phyloP scores from a whole-genome alignment of 2,888 invertebrate species.

The Trichogramma evanescens region DNA sequence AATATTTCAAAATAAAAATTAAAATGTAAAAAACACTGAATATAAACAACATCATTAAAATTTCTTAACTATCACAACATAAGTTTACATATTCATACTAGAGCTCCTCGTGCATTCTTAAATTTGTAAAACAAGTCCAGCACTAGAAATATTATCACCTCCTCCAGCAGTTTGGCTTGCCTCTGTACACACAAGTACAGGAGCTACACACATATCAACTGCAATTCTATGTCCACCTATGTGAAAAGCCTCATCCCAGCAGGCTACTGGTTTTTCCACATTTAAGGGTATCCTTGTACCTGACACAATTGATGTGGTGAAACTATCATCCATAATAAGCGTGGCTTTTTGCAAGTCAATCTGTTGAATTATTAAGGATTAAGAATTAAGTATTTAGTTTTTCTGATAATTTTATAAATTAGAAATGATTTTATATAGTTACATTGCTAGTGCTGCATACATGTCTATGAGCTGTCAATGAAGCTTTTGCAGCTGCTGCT shows the following conservation, averaged over 20 bases:
- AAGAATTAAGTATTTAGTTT: not conserved
- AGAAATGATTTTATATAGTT: conserved; percentile 32
- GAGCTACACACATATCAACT: conserved; percentile 72
- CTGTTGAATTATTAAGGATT: conserved; percentile 28
- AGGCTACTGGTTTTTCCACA: conserved; percentile 67
- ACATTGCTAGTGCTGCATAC: conserved; percentile 66
- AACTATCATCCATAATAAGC: conserved; percentile 75
- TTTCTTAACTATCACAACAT: not conserved
- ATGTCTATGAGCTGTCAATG: conserved; percentile 74
- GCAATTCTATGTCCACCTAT: conserved; percentile 39
- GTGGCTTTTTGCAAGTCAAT: conserved; percentile 54
- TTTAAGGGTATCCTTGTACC: conserved; percentile 59
- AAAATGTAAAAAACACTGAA: not conserved
- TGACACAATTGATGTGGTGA: conserved; percentile 61
- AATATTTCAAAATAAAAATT: not conserved
- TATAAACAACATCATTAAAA: not conserved
- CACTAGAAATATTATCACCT: conserved; percentile 84
- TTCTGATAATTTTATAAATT: not conserved
- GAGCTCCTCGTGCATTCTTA: conserved; percentile 32
- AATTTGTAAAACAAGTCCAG: conserved; percentile 69
- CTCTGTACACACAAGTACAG: conserved; percentile 75
- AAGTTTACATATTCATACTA: not conserved
- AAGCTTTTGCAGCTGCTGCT: conserved; percentile 76
- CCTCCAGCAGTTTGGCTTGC: conserved; percentile 78
- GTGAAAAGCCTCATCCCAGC: conserved; percentile 66